phyloP scores from a whole-genome alignment of 2,797 vertebrate genomes.

The Phoxinus dragarum region DNA sequence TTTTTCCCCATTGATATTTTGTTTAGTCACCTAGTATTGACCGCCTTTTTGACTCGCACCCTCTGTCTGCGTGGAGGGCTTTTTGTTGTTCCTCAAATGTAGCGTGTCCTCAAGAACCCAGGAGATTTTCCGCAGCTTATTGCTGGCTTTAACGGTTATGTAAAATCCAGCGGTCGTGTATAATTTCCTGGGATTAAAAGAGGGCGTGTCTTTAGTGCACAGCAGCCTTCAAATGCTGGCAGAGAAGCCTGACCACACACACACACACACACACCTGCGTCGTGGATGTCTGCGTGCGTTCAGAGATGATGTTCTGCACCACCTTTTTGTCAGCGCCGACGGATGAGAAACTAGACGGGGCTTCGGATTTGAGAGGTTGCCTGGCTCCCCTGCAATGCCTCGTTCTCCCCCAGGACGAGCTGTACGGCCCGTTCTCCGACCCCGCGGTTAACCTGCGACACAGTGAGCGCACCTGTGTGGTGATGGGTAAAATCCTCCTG shows the following conservation, averaged over 20 bases:
- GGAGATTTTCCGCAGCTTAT: conserved; percentile 79
- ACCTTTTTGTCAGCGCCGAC: conserved; percentile 80
- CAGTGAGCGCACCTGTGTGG: conserved; percentile 66
- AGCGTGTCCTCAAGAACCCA: conserved; percentile 34
- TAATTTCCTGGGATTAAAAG: conserved; percentile 33
- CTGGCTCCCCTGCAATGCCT: conserved; percentile 81
- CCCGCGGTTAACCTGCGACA: conserved; percentile 58
- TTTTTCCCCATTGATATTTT: neutral
- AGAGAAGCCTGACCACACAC: neutral
- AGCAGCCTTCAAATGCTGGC: conserved; percentile 18
- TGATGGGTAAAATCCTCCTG: conserved; percentile 77
- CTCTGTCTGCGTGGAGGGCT: neutral
- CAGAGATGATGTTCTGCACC: conserved; percentile 83
- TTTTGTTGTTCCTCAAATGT: neutral
- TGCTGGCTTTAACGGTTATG: conserved; percentile 76
- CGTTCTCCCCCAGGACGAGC: conserved; percentile 82
- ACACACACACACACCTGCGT: neutral
- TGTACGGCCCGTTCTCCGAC: conserved; percentile 70
- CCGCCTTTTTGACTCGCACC: neutral
- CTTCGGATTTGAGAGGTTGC: conserved; percentile 72
- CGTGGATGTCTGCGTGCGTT: neutral
- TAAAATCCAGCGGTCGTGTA: conserved; percentile 73
- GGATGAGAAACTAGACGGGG: conserved; percentile 69
- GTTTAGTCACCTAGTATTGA: neutral
- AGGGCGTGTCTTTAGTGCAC: neutral